Evolutionary conservation across 2,888 invertebrate species (phyloP), one percentile per base, ranked within the genome.

Genomic region (Synanthedon myopaeformis): DNA sequence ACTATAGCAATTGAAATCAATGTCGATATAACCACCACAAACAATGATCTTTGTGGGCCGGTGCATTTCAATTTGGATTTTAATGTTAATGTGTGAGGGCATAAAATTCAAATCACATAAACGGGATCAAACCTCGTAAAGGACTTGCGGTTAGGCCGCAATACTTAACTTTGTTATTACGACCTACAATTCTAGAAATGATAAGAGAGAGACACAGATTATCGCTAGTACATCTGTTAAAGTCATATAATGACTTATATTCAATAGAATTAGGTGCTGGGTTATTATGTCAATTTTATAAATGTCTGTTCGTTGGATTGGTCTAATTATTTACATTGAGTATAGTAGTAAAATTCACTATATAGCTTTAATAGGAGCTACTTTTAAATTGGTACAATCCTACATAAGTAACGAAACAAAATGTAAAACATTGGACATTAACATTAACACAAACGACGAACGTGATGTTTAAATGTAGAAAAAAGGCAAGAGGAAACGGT

Each of bases 1-100:
- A 66, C 76, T 56, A 67, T 61, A 74, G 78, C 76, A 78, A 76
- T 82, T 81, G 77, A 74, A 82, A 79, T 76, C 79, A 82, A 81
- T 82, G 76, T 81, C 71, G 76, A 67, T 72, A 64, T 68, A 74
- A 66, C 63, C 64, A 62, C 63, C 65, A 64, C 58, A 56, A 67
- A 70, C 72, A 78, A 70, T 72, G 70, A 67, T 70, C 68, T 69
- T 70, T 74, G 71, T 73, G 62, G 59, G 62, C 60, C 58, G 42
- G 23, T 63, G 63, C 65, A 67, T 59, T 69, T 65, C 58, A 69
- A 71, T 61, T 57, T 64, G 66, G 62, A 70, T 72, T 71, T 70
- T 79, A 73, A 67, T 62, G 62, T 52, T 62, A 63, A 58, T 57
- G 61, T 49, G 54, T 56, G 72, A 72, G 67, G 66, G 71, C 65